Evolutionary conservation across 2,113 vertebrate species (phyloP), one percentile per base, ranked within the genome.

Genomic region (Hystrix cristata): DNA sequence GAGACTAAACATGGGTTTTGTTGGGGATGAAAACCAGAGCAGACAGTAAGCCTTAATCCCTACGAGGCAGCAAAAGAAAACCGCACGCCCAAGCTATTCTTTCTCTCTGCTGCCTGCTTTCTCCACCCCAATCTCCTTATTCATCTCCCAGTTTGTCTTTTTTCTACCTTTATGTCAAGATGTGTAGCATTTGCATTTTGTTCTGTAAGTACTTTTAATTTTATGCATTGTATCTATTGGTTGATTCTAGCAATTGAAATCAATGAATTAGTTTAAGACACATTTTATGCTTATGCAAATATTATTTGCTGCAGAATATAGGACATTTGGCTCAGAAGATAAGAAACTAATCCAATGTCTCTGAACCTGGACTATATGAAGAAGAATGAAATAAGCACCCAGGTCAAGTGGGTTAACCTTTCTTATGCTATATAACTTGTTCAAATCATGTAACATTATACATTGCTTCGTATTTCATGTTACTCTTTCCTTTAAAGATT

Each of bases 141-240:
- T 25, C 14, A 48, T 65, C 29, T 55, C 34, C 21, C 62, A 74
- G 0, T 57, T 90, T 76, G 57, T 34, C 19, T 23, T 55, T 43
- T 51, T 1, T 31, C 21, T 69, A 31, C 0, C 7, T 46, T 48
- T 72, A 83, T 55, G 4, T 74, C 53, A 84, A 46, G 11, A 46
- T 79, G 83, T 62, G 72, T 64, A 84, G 11, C 9, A 48, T 89
- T 65, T 76, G 48, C 31, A 74, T 86, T 93, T 95, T 93, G 21
- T 65, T 57, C 72, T 93, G 7, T 74, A 60, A 80, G 3, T 84
- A 65, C 16, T 34, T 51, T 38, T 64, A 76, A 25, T 62, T 90
- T 48, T 25, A 3, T 89, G 0, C 34, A 9, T 12, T 34, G 25
- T 94, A 23, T 83, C 38, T 95, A 7, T 48, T 65, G 19, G 78